A percentile compares a stretch with the other conserved stretches of the same genome.
phyloP scores from a whole-genome alignment of 53 echinoderm and acorn worm genomes.

The Holothuria scabra region DNA sequence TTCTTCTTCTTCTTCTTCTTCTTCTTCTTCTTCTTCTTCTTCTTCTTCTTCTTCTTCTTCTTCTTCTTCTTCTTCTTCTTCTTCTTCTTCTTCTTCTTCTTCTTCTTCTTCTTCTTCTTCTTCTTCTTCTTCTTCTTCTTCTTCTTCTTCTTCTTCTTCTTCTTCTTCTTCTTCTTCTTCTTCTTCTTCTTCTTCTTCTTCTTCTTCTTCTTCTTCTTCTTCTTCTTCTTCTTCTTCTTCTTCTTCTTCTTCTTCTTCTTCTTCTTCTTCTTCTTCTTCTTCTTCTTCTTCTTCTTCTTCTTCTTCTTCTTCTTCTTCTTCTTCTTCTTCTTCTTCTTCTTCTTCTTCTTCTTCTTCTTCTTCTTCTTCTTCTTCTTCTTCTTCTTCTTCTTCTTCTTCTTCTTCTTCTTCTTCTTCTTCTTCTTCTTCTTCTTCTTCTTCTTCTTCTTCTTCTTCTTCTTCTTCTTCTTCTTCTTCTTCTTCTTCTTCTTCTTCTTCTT shows the following conservation, averaged over 20 bases:
- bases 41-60: conserved; percentile 38
- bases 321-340: conserved; percentile 44
- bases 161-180: conserved; percentile 32
- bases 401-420: conserved; percentile 46
- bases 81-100: conserved; percentile 45
- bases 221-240: conserved; percentile 27
- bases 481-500: conserved; percentile 46
- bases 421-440: conserved; percentile 49
- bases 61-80: conserved; percentile 42
- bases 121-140: conserved; percentile 42
- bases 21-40: conserved; percentile 43
- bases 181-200: conserved; percentile 31
- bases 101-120: conserved; percentile 40
- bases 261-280: conserved; percentile 32
- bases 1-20: conserved; percentile 43
- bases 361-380: conserved; percentile 41
- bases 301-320: conserved; percentile 43
- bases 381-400: conserved; percentile 42
- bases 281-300: conserved; percentile 27
- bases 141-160: conserved; percentile 38
- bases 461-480: conserved; percentile 46
- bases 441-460: conserved; percentile 51
- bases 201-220: conserved; percentile 23
- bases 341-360: conserved; percentile 44
- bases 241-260: conserved; percentile 26